Base-by-base conservation (phyloP, 2,888 invertebrate species). In the Thymelicus acteon region DNA sequence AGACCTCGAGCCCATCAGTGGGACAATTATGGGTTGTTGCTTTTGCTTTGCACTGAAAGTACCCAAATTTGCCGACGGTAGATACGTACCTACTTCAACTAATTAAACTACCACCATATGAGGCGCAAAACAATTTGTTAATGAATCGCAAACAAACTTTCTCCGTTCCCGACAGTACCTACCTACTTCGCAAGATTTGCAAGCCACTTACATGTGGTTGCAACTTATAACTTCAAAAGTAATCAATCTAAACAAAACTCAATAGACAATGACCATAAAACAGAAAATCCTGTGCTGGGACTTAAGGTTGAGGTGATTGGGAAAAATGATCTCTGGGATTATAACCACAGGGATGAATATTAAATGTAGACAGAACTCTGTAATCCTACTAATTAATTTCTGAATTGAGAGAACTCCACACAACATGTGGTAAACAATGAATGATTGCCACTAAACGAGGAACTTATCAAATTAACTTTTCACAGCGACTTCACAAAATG, bases 391-490 rank as follows among this genome's bases (percentile, higher is more conserved):
- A 52, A 49, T 49, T 15, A 49, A 52, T 52, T 52, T 52, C 49
- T 15, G 49, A 19, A 52, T 52, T 52, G 49, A 52, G 49, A 7
- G 49, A 52, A 52, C 15, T 52, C 19, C 19, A 52, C 19, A 52
- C 49, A 52, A 52, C 49, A 52, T 7, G 10, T 19, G 49, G 49
- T 52, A 52, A 52, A 52, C 19, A 52, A 19, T 52, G 49, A 52
- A 15, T 52, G 49, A 52, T 52, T 52, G 49, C 49, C 49, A 52
- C 15, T 52, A 52, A 52, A 52, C 49, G 49, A 52, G 1, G 8
- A 52, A 52, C 49, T 52, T 52, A 52, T 52, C 49, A 52, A 52
- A 52, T 52, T 52, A 15, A 52, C 49, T 52, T 52, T 52, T 19
- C 49, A 19, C 49, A 8, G 49, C 19, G 15, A 15, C 12, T 31